These are phyloP conservation scores for Bombylius major DNA, from an alignment of 2,888 invertebrate genomes.

Conservation along the genomic window DNA sequence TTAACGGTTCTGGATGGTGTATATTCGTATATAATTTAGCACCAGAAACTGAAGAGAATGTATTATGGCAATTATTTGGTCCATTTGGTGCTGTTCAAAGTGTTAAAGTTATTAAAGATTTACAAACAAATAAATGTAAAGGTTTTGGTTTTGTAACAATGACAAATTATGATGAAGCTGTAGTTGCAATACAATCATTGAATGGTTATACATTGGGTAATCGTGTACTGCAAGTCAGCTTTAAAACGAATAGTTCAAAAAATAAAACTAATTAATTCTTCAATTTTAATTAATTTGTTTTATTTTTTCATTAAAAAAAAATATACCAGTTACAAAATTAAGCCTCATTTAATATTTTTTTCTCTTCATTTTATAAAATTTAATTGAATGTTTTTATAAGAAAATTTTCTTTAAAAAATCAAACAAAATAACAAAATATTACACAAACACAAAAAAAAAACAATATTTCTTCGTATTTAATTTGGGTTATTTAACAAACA, in stretches of 20 bases:
- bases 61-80: constrained; percentile 87
- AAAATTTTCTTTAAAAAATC: too few species aligned
- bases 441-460: too few species aligned
- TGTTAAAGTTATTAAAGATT: constrained; percentile 84
- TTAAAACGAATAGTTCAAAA: constrained; percentile 76
- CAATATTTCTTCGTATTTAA: too few species aligned
- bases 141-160: constrained; percentile 92
- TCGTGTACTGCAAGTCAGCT: constrained; percentile 83
- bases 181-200: constrained; percentile 80
- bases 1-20: constrained; percentile 58
- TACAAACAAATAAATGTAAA: constrained; percentile 87
- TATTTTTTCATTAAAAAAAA: too few species aligned
- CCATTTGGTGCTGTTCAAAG: constrained; percentile 90
- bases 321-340: too few species aligned
- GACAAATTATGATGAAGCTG: constrained; percentile 90
- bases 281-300: too few species aligned
- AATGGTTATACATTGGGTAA: constrained; percentile 86
- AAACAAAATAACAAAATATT: too few species aligned
- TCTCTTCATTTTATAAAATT: too few species aligned
- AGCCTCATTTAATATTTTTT: too few species aligned
- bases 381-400: too few species aligned
- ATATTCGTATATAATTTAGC: constrained; percentile 90
- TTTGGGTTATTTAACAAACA: too few species aligned
- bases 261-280: constrained; percentile 32
- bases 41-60: constrained; percentile 85